Percentiles rank a stretch among this genome's conserved stretches.
phyloP scores from a whole-genome alignment of 2,797 vertebrate genomes.

The Scyliorhinus canicula region DNA sequence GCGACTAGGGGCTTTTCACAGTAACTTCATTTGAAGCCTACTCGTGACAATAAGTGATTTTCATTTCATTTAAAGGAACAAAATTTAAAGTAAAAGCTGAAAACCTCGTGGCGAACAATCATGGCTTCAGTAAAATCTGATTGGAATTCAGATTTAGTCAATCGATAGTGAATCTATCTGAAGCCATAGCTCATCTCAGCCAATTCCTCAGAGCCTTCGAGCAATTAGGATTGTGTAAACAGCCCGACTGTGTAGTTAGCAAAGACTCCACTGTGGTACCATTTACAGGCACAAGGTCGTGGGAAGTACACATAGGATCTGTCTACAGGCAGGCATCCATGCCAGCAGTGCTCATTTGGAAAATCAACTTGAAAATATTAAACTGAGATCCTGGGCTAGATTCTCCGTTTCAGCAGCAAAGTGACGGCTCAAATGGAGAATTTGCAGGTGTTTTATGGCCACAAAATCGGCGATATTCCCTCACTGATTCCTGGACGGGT shows the following conservation, averaged over 20 bases:
- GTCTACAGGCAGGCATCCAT: background rate
- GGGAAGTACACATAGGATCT: background rate
- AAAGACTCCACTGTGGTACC: background rate
- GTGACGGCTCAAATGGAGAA: too few species aligned
- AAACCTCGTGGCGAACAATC: background rate
- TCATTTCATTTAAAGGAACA: background rate
- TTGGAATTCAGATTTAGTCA: background rate
- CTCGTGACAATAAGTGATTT: too few species aligned
- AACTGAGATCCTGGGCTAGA: background rate
- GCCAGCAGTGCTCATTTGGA: constrained; percentile 24
- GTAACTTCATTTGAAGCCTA: too few species aligned
- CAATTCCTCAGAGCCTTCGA: background rate
- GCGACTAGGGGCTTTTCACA: too few species aligned
- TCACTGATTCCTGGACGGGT: too few species aligned
- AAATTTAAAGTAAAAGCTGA: background rate
- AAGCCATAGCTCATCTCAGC: background rate
- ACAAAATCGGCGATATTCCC: too few species aligned
- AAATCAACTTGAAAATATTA: background rate
- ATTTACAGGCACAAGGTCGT: background rate
- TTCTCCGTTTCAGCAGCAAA: too few species aligned
- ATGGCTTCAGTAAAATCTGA: background rate
- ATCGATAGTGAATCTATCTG: background rate
- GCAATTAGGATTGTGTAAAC: background rate
- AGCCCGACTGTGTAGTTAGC: background rate
- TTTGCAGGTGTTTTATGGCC: too few species aligned